Conservation (phyloP, 2,888 invertebrate genomes). For the Galerucella nymphaeae region DNA sequence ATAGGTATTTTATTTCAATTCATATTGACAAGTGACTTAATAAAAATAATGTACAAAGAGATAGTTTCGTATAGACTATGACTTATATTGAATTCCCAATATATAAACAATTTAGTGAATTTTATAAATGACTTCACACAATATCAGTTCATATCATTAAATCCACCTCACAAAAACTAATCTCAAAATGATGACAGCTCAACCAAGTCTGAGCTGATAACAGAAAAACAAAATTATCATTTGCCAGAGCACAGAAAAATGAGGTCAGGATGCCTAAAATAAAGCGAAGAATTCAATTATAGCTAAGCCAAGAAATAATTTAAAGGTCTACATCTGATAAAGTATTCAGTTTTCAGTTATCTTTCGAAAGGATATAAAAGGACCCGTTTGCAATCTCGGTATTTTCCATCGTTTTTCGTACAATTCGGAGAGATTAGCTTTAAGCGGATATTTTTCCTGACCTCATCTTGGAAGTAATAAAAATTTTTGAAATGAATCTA, state of each 20-base stretch:
- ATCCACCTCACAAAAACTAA: not conserved
- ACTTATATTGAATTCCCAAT: no score
- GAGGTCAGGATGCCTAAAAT: slow-evolving; percentile 19
- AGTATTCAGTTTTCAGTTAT: slow-evolving; percentile 47
- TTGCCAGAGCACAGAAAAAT: slow-evolving; percentile 28
- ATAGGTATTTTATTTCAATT: no score
- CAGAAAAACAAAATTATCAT: slow-evolving; percentile 5
- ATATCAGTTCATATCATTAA: no score
- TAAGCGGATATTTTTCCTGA: not conserved
- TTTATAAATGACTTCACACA: no score
- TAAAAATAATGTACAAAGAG: no score
- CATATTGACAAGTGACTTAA: no score
- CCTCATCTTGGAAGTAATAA: no score
- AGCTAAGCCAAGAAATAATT: slow-evolving; percentile 45
- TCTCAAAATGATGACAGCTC: not conserved
- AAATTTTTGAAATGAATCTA: no score
- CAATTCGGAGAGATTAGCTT: not conserved
- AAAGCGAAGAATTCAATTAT: slow-evolving; percentile 29
- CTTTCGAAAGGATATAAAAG: slow-evolving; percentile 23
- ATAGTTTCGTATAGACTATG: no score
- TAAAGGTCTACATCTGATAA: slow-evolving; percentile 45
- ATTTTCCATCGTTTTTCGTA: slow-evolving; percentile 1
- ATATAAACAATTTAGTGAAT: no score
- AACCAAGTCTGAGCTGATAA: not conserved
- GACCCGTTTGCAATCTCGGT: slow-evolving; percentile 29